phyloP scores from a whole-genome alignment of 2,113 vertebrate species.

The Scomber scombrus region DNA sequence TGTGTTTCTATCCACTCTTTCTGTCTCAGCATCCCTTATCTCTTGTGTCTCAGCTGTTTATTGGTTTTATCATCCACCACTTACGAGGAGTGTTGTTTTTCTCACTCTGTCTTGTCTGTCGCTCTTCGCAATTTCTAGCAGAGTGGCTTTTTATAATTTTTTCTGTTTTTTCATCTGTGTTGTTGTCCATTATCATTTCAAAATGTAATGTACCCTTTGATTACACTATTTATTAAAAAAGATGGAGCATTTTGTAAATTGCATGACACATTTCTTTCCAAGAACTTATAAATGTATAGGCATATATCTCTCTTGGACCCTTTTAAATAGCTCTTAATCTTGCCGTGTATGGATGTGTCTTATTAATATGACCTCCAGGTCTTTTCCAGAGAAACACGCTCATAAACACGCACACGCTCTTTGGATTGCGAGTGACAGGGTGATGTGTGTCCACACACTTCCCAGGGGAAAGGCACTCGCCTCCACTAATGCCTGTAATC shows the following conservation, averaged over 20 bases:
- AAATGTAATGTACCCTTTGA: conserved; percentile 1
- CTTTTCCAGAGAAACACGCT: conserved; percentile 21
- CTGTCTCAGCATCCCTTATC: background rate
- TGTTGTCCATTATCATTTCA: conserved; percentile 6
- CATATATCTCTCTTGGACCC: background rate
- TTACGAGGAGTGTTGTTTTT: background rate
- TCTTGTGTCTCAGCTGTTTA: background rate
- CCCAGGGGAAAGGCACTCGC: conserved; percentile 61
- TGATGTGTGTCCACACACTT: conserved; percentile 71
- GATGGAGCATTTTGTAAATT: conserved; percentile 23
- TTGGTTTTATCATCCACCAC: background rate
- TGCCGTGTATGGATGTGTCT: conserved; percentile 32
- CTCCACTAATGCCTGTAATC: conserved; percentile 72
- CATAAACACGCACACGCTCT: conserved; percentile 24
- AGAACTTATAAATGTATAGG: conserved; percentile 15
- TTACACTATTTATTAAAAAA: conserved; percentile 20
- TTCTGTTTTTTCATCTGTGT: background rate
- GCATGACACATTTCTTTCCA: conserved; percentile 26
- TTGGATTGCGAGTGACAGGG: conserved; percentile 53
- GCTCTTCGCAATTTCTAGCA: conserved; percentile 5
- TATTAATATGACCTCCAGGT: conserved; percentile 53
- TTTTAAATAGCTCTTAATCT: conserved; percentile 53
- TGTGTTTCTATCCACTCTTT: conserved; percentile 1
- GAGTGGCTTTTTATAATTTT: conserved; percentile 11
- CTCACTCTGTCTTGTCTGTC: background rate